phyloP scores from a whole-genome alignment of 2,888 invertebrate genomes.

The Phasia obesa region DNA sequence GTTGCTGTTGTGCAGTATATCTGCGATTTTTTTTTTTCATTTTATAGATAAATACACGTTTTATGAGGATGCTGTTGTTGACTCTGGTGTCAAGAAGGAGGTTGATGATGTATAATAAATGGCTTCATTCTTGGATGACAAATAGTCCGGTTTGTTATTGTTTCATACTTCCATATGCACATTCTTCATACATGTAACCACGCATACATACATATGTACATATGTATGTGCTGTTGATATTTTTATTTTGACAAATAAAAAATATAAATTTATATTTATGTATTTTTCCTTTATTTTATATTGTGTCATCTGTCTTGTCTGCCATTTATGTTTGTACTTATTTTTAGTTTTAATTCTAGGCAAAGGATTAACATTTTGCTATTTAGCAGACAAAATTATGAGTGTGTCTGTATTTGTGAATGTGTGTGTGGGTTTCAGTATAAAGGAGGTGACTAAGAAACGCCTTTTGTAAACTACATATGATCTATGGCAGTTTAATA shows the following conservation, averaged over 20 bases:
- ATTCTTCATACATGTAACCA: no score
- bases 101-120: constrained; percentile 65
- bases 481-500: constrained; percentile 43
- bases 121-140: constrained; percentile 69
- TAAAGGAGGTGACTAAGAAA: constrained; percentile 9
- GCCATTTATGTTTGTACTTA: constrained; percentile 63
- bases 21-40: constrained; percentile 26
- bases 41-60: constrained; percentile 62
- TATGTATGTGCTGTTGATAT: constrained; percentile 7
- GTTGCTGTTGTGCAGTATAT: constrained; percentile 24
- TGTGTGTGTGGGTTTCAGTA: neutral
- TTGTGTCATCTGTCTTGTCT: constrained; percentile 58
- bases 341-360: constrained; percentile 42
- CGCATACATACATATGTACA: no score
- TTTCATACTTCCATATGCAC: no score
- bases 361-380: constrained; percentile 48
- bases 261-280: constrained; percentile 41
- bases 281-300: constrained; percentile 3
- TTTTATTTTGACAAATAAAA: constrained; percentile 24
- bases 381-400: constrained; percentile 14
- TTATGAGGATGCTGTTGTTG: constrained; percentile 47
- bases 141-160: constrained; percentile 69
- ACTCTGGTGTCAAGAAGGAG: neutral
- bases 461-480: constrained; percentile 37
- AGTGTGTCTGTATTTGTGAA: neutral